Conservation (phyloP, 1,140 invertebrate species). For the Nasonia longicornis region DNA sequence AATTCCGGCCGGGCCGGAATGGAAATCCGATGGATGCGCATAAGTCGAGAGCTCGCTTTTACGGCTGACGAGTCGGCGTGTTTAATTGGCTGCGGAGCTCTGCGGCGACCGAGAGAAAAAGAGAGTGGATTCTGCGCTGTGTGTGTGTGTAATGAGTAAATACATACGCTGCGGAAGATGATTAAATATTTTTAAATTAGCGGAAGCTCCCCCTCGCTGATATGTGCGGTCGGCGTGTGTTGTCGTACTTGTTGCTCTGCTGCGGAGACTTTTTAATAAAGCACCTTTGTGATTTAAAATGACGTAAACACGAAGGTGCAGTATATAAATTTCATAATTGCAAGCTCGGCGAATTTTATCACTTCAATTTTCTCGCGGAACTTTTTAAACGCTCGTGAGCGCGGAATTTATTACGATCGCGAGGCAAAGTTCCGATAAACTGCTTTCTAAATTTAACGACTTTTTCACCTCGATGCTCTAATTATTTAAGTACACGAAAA, state of each 20-base stretch:
- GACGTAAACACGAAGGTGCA: too few relatives aligned
- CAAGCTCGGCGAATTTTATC: background rate
- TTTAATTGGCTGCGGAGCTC: constrained; percentile 23
- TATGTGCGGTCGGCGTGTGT: too few relatives aligned
- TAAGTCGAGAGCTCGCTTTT: constrained; percentile 32
- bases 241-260: too few relatives aligned
- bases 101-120: background rate
- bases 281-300: too few relatives aligned
- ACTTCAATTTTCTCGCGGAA: too few relatives aligned
- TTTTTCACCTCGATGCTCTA: constrained; percentile 1
- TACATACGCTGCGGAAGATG: too few relatives aligned
- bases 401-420: background rate
- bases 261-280: too few relatives aligned
- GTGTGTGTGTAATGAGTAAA: too few relatives aligned
- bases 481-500: constrained; percentile 32
- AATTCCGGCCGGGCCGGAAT: background rate
- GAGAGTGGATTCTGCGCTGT: too few relatives aligned
- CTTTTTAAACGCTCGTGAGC: too few relatives aligned
- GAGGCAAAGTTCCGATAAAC: constrained; percentile 15
- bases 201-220: too few relatives aligned
- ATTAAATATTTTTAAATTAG: too few relatives aligned
- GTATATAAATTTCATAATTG: background rate
- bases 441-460: constrained; percentile 26
- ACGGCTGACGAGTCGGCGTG: background rate
- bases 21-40: constrained; percentile 20